phyloP scores from a whole-genome alignment of 1,140 invertebrate genomes.

The Batillaria attramentaria region DNA sequence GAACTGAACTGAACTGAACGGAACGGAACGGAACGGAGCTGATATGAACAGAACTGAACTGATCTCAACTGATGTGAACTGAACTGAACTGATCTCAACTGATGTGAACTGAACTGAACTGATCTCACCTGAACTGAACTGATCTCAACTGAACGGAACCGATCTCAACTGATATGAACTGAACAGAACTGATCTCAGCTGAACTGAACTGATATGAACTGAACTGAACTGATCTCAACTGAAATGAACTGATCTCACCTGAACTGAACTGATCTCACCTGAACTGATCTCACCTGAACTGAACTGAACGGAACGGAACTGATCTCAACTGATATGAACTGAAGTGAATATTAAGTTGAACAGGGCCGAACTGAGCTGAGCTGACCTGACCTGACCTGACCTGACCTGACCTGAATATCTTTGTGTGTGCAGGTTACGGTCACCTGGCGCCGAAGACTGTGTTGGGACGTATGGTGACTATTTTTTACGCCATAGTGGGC shows the following conservation, averaged over 20 bases:
- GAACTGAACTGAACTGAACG: not conserved
- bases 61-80: not conserved
- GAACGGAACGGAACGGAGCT: too few relatives aligned
- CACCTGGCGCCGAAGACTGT: slow-evolving; percentile 91
- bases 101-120: not conserved
- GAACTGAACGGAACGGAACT: not conserved
- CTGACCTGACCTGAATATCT: not conserved
- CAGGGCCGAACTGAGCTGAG: not conserved
- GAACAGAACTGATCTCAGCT: not conserved
- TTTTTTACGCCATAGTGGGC: slow-evolving; percentile 94
- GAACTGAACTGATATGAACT: not conserved
- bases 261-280: not conserved
- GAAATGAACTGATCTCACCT: not conserved
- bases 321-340: not conserved
- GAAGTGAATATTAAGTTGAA: not conserved
- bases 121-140: not conserved
- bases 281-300: not conserved
- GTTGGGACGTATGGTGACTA: slow-evolving; percentile 91
- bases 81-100: not conserved
- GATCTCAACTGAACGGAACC: not conserved
- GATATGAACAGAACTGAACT: not conserved
- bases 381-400: not conserved
- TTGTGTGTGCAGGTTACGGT: slow-evolving; percentile 84
- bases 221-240: not conserved
- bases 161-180: not conserved